Evolutionary conservation across 2,113 vertebrate species (phyloP).

Genomic region (Osmerus mordax): DNA sequence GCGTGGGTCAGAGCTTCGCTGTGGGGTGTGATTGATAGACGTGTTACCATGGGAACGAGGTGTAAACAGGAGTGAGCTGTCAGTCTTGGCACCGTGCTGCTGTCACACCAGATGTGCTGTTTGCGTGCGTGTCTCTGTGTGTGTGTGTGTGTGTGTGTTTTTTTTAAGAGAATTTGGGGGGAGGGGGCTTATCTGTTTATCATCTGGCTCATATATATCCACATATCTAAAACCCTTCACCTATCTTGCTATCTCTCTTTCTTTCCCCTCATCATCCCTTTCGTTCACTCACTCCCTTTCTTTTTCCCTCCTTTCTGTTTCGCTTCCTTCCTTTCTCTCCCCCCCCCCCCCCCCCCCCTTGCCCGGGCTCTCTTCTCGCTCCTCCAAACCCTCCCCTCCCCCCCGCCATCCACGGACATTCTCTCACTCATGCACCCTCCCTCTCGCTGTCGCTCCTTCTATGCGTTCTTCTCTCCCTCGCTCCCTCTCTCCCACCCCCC

Average conservation of each 20-base stretch:
- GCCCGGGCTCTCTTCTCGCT: not conserved
- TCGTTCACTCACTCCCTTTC: not conserved
- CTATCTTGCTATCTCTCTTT: too few relatives aligned
- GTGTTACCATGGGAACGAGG: constrained; percentile 69
- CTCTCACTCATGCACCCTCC: constrained; percentile 10
- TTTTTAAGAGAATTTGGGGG: too few relatives aligned
- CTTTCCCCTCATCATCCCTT: too few relatives aligned
- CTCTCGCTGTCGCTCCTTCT: constrained; percentile 5
- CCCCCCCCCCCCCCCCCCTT: not conserved
- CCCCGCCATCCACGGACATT: too few relatives aligned
- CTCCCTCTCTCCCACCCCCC: not conserved
- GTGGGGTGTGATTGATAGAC: constrained; percentile 73
- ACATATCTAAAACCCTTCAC: not conserved
- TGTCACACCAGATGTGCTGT: constrained; percentile 74
- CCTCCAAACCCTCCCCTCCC: too few relatives aligned
- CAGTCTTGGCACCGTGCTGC: constrained; percentile 70
- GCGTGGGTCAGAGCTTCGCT: constrained; percentile 69
- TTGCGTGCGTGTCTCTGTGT: constrained; percentile 48
- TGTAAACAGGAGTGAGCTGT: constrained; percentile 69
- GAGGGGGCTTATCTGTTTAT: too few relatives aligned
- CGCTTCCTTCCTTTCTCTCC: not conserved
- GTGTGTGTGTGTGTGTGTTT: not conserved
- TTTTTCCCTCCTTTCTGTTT: constrained; percentile 21
- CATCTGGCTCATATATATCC: too few relatives aligned
- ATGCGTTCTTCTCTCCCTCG: not conserved